Evolutionary conservation across 2,888 invertebrate species (phyloP).

Genomic region (Microctonus aethiopoides): DNA sequence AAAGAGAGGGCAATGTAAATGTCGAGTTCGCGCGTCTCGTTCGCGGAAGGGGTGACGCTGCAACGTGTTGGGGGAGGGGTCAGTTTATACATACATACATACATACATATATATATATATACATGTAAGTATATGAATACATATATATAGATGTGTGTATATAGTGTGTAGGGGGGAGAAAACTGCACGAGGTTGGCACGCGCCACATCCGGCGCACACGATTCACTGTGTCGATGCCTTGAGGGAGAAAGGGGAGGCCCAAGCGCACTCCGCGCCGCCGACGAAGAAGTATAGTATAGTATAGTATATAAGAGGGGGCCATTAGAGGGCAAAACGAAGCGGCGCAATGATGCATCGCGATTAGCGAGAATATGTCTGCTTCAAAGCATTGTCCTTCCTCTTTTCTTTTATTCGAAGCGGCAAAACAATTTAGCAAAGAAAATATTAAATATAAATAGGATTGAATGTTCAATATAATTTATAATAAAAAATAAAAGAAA

Average conservation of each 20-base stretch:
- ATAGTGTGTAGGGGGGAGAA: constrained; percentile 38
- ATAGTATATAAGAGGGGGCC: constrained; percentile 17
- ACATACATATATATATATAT: background rate
- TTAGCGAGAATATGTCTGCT: background rate
- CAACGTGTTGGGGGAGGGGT: constrained; percentile 51
- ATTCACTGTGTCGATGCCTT: constrained; percentile 48
- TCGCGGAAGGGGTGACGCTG: constrained; percentile 36
- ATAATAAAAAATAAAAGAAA: no score
- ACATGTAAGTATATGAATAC: background rate
- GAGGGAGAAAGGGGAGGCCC: constrained; percentile 36
- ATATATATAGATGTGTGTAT: no score
- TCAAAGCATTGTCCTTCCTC: background rate
- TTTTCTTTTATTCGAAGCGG: background rate
- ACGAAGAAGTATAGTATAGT: constrained; percentile 21
- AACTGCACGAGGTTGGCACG: constrained; percentile 65
- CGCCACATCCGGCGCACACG: constrained; percentile 55
- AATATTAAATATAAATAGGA: background rate
- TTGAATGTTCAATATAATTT: no score
- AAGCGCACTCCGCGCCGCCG: constrained; percentile 11
- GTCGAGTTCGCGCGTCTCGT: constrained; percentile 32
- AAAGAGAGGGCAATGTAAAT: constrained; percentile 37
- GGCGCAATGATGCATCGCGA: constrained; percentile 25
- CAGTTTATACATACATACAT: constrained; percentile 10
- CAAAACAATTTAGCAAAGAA: no score
- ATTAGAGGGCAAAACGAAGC: constrained; percentile 25